phyloP scores from a whole-genome alignment of 2,888 invertebrate genomes.

The Himalopsyche tibetana region DNA sequence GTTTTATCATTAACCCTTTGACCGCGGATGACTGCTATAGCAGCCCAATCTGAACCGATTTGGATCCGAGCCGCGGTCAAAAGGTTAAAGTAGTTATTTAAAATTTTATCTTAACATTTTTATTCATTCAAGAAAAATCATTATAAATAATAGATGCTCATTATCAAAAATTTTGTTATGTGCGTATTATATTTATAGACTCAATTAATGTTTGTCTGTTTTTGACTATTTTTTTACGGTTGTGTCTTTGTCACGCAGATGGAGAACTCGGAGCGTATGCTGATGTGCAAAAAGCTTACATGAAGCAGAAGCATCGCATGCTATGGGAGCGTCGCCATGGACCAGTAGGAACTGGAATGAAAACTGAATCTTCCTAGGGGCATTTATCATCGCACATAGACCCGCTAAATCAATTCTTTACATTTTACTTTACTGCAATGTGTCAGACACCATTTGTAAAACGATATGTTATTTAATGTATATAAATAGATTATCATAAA shows the following conservation, averaged over 20 bases:
- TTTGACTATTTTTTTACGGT: too few relatives aligned
- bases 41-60: too few relatives aligned
- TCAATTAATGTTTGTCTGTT: too few relatives aligned
- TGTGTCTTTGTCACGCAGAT: constrained; percentile 77
- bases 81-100: too few relatives aligned
- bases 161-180: too few relatives aligned
- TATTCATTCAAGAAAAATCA: too few relatives aligned
- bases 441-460: constrained; percentile 1
- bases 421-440: constrained; percentile 27
- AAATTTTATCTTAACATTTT: too few relatives aligned
- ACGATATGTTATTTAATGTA: constrained; percentile 35
- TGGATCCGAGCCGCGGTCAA: too few relatives aligned
- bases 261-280: constrained; percentile 91
- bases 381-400: neutral
- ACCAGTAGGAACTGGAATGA: constrained; percentile 69
- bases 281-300: constrained; percentile 86
- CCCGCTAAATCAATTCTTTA: constrained; percentile 24
- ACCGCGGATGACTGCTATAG: too few relatives aligned
- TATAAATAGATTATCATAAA: constrained; percentile 32
- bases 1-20: too few relatives aligned
- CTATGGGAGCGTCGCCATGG: constrained; percentile 97
- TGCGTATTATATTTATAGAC: too few relatives aligned
- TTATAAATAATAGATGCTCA: too few relatives aligned
- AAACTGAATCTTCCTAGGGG: constrained; percentile 16
- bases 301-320: constrained; percentile 99